Evolutionary conservation across 1,140 invertebrate species (phyloP).

Genomic region (Geopemphigus sp.): DNA sequence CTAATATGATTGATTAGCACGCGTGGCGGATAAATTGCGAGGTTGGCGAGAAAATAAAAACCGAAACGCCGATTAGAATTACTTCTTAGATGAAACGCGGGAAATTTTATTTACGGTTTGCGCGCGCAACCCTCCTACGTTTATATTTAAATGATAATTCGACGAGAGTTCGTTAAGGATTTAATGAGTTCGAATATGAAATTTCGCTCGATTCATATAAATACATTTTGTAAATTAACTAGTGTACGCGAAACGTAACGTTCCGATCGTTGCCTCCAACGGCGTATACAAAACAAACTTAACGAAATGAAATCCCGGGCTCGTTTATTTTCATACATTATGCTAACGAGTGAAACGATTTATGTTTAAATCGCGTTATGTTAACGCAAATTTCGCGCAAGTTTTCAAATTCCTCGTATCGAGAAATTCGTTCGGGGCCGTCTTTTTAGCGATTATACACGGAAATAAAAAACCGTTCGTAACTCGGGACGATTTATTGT

Average conservation of each 20-base stretch:
- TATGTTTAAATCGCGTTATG: background rate
- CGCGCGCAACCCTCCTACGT: background rate
- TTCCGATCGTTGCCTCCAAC: background rate
- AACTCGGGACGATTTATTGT: background rate
- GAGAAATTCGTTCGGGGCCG: no score
- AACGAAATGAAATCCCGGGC: background rate
- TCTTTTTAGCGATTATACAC: no score
- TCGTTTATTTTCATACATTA: background rate
- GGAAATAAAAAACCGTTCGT: no score
- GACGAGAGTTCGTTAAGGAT: no score
- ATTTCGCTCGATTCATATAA: background rate
- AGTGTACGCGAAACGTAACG: background rate
- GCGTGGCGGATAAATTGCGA: no score
- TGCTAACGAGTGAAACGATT: constrained; percentile 7
- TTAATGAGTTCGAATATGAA: constrained; percentile 7
- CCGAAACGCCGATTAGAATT: no score
- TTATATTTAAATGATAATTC: no score
- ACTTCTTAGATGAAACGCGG: no score
- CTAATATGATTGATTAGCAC: no score
- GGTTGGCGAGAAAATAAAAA: no score
- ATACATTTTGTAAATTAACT: background rate
- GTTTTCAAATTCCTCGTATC: no score
- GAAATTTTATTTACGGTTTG: background rate
- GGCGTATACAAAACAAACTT: background rate
- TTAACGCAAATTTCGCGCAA: no score